phyloP scores from a whole-genome alignment of 2,888 invertebrate species.

The Lasius fuliginosus region DNA sequence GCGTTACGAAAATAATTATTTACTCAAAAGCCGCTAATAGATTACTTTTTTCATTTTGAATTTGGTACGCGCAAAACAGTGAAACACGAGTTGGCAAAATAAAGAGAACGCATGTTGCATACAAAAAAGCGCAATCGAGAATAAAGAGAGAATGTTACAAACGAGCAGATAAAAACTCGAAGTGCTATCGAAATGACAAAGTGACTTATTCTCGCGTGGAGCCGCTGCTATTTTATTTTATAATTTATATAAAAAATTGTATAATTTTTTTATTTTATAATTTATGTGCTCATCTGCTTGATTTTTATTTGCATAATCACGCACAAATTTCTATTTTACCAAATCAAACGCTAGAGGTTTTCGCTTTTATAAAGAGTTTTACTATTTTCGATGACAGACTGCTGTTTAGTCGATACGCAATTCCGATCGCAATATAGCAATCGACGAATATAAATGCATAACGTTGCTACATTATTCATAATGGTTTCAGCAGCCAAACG shows the following conservation, averaged over 20 bases:
- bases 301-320: slow-evolving; percentile 66
- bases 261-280: slow-evolving; percentile 36
- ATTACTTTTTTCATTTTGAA: not conserved
- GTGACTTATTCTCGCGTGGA: slow-evolving; percentile 12
- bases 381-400: slow-evolving; percentile 5
- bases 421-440: not conserved
- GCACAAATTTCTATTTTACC: slow-evolving; percentile 34
- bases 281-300: slow-evolving; percentile 42
- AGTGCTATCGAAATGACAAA: slow-evolving; percentile 55
- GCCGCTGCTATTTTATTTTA: slow-evolving; percentile 22
- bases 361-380: not conserved
- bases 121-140: not conserved
- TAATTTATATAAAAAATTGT: too few relatives aligned
- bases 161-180: slow-evolving; percentile 45
- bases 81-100: not conserved
- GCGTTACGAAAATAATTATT: slow-evolving; percentile 12
- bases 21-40: not conserved
- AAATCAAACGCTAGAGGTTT: not conserved
- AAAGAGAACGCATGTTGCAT: not conserved
- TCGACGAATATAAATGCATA: slow-evolving; percentile 39
- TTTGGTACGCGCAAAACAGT: slow-evolving; percentile 2
- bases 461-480: slow-evolving; percentile 23
- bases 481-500: not conserved
- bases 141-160: not conserved
- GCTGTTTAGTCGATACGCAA: slow-evolving; percentile 25